These are phyloP conservation scores for Mormoops blainvillei DNA, from an alignment of 2,113 vertebrate species.

Conservation along the genomic window DNA sequence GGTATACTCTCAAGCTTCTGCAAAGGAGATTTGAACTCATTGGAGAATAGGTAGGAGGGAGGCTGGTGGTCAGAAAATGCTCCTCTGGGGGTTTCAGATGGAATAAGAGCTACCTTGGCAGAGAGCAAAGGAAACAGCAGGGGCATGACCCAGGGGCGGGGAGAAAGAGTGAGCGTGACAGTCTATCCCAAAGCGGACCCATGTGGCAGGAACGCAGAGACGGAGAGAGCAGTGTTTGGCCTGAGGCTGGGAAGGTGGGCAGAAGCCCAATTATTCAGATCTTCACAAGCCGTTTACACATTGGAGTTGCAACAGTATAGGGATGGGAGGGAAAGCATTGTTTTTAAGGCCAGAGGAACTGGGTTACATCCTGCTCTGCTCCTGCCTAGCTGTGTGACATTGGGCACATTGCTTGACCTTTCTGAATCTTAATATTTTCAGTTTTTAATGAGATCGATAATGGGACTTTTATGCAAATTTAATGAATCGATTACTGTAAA, in stretches of 20 bases:
- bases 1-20: neutral
- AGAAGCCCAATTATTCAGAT: neutral
- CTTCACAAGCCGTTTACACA: neutral
- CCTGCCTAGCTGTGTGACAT: neutral
- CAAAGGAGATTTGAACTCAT: neutral
- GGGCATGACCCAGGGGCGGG: neutral
- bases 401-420: neutral
- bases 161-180: accelerated
- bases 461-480: neutral
- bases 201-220: neutral
- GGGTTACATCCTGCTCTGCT: neutral
- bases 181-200: neutral
- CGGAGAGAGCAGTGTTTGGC: too few relatives aligned
- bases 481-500: neutral
- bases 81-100: neutral
- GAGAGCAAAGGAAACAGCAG: neutral
- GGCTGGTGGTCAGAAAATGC: neutral
- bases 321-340: neutral
- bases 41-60: neutral
- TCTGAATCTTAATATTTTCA: neutral
- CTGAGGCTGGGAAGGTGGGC: neutral
- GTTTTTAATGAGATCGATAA: neutral
- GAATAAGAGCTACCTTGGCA: neutral
- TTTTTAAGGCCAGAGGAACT: neutral
- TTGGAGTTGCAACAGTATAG: neutral